Evolutionary conservation across 2,113 vertebrate genomes (phyloP).

Genomic region (Calyptommatus sinebrachiatus): DNA sequence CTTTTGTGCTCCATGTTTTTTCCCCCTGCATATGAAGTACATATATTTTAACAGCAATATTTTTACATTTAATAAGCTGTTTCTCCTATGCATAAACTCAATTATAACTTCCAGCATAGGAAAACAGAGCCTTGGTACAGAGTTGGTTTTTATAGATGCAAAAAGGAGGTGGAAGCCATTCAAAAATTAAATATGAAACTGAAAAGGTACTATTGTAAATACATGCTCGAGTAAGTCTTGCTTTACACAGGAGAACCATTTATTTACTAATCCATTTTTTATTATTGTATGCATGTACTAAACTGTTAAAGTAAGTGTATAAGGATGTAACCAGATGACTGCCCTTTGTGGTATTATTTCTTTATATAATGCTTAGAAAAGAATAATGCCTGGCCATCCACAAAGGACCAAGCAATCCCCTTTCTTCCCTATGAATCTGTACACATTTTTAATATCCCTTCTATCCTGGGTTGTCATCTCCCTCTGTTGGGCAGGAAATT

Average conservation of each 20-base stretch:
- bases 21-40: not conserved
- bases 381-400: too few relatives aligned
- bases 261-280: not conserved
- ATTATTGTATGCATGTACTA: not conserved
- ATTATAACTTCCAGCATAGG: not conserved
- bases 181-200: not conserved
- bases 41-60: conserved; percentile 7
- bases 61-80: conserved; percentile 5
- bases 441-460: too few relatives aligned
- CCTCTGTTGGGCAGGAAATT: too few relatives aligned
- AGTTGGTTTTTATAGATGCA: not conserved
- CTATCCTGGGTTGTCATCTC: too few relatives aligned
- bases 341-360: too few relatives aligned
- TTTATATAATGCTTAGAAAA: too few relatives aligned
- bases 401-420: too few relatives aligned
- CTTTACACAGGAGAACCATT: too few relatives aligned
- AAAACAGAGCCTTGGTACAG: not conserved
- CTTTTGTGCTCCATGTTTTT: not conserved
- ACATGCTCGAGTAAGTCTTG: not conserved
- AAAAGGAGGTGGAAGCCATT: not conserved
- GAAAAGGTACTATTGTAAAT: not conserved
- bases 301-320: too few relatives aligned
- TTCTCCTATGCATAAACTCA: not conserved
- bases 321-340: too few relatives aligned
- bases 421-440: too few relatives aligned